These are phyloP conservation scores for Rhopilema esculentum DNA, from an alignment of 30 jellyfish, hydroid and myxozoan species.

Conservation along the genomic window DNA sequence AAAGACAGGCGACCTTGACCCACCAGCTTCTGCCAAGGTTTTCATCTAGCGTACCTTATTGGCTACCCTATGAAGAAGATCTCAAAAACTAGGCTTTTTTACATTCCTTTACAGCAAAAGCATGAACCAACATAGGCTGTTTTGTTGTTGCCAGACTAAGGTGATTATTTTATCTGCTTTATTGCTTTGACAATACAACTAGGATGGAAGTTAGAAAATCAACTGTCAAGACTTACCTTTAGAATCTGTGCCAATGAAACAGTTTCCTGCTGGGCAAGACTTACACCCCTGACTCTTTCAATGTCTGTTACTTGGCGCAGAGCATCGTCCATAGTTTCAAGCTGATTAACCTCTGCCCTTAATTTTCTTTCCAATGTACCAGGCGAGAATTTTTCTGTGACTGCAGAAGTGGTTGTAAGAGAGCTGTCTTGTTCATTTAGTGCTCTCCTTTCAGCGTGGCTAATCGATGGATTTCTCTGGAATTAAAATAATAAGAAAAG, in stretches of 20 bases:
- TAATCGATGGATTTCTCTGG: slow-evolving; percentile 22
- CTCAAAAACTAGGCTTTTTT: no score
- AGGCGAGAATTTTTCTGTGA: slow-evolving; percentile 74
- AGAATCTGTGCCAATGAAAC: slow-evolving; percentile 90
- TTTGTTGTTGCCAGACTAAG: no score
- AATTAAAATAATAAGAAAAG: background rate
- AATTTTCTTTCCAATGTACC: slow-evolving; percentile 84
- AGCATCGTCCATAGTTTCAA: slow-evolving; percentile 88
- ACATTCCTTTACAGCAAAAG: no score
- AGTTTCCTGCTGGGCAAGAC: slow-evolving; percentile 92
- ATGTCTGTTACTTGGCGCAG: slow-evolving; percentile 80
- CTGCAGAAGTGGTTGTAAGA: slow-evolving; percentile 9
- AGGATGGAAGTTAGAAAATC: no score
- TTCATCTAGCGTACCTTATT: no score
- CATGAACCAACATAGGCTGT: no score
- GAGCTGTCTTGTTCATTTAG: slow-evolving; percentile 31
- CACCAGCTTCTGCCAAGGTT: no score
- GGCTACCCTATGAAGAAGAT: no score
- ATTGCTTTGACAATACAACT: no score
- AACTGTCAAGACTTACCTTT: slow-evolving; percentile 67
- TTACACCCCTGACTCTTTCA: slow-evolving; percentile 79
- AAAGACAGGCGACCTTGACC: no score
- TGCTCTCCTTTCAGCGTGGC: slow-evolving; percentile 6
- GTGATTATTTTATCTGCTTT: no score
- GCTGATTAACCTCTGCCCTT: slow-evolving; percentile 84